Evolutionary conservation across 2,797 vertebrate species (phyloP).

Genomic region (Odontamblyopus lacepedii): DNA sequence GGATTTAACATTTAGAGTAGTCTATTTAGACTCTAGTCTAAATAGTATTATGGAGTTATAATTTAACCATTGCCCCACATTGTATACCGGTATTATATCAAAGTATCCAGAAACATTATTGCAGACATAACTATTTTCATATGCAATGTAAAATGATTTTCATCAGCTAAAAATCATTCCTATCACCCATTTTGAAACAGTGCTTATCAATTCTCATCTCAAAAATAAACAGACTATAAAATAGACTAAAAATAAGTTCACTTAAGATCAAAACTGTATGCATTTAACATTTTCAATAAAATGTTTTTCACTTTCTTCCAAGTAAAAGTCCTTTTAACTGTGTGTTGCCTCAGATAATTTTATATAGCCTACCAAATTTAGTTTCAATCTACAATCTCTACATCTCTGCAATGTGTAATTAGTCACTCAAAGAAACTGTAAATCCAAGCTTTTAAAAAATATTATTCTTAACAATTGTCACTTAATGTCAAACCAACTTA

Average conservation of each 20-base stretch:
- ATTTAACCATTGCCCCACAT: too few relatives aligned
- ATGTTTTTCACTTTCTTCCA: not conserved
- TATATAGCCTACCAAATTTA: too few relatives aligned
- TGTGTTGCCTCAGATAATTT: too few relatives aligned
- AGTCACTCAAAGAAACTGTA: not conserved
- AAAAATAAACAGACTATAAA: too few relatives aligned
- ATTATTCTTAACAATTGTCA: not conserved
- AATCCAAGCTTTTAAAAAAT: constrained; percentile 11
- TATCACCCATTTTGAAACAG: not conserved
- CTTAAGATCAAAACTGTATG: not conserved
- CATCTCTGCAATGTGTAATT: not conserved
- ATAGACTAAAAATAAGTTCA: too few relatives aligned
- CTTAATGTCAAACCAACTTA: constrained; percentile 22
- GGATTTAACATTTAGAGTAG: not conserved
- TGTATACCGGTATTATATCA: too few relatives aligned
- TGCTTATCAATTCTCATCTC: not conserved
- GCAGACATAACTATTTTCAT: not conserved
- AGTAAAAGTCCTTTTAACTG: too few relatives aligned
- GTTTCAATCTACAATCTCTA: not conserved
- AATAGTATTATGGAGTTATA: too few relatives aligned
- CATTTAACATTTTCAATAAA: not conserved
- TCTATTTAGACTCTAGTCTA: too few relatives aligned
- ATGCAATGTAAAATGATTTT: not conserved
- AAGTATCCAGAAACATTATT: too few relatives aligned
- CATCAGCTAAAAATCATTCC: too few relatives aligned